These are phyloP conservation scores for Belgica antarctica DNA, from an alignment of 2,888 invertebrate genomes.

Conservation along the genomic window DNA sequence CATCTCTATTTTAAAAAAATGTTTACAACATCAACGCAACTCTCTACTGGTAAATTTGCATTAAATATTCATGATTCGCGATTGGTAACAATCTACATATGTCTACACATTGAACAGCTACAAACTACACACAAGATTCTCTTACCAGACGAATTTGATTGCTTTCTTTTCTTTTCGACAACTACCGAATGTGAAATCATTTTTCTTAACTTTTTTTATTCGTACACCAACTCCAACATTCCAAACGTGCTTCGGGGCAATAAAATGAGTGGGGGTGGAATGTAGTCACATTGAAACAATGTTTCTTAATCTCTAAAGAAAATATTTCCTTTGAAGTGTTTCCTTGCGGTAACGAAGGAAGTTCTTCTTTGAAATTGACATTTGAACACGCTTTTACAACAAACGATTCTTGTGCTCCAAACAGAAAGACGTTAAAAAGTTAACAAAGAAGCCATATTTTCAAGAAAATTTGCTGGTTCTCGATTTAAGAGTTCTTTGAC, in stretches of 20 bases:
- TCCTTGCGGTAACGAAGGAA: too few relatives aligned
- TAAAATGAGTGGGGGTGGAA: neutral
- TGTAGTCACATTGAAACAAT: neutral
- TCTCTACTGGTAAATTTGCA: too few relatives aligned
- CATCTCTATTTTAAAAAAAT: neutral
- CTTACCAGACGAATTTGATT: conserved; percentile 8
- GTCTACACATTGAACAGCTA: neutral
- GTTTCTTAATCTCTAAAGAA: neutral
- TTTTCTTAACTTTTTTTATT: too few relatives aligned
- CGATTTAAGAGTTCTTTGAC: neutral
- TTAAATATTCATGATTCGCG: too few relatives aligned
- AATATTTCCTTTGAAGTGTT: neutral
- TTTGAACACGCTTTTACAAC: neutral
- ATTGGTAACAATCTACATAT: neutral
- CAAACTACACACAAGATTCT: conserved; percentile 1
- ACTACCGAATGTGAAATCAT: too few relatives aligned
- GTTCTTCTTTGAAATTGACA: too few relatives aligned
- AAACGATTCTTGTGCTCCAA: too few relatives aligned
- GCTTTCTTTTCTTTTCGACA: neutral
- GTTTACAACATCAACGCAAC: neutral
- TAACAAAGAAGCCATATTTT: neutral
- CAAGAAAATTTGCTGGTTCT: neutral
- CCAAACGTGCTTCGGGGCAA: conserved; percentile 24
- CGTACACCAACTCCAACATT: neutral
- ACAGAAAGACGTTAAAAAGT: too few relatives aligned